Percentiles rank a stretch among this genome's conserved stretches.
These are phyloP conservation scores for Leucopsar rothschildi DNA, from an alignment of 2,113 vertebrate genomes.

Conservation along the genomic window DNA sequence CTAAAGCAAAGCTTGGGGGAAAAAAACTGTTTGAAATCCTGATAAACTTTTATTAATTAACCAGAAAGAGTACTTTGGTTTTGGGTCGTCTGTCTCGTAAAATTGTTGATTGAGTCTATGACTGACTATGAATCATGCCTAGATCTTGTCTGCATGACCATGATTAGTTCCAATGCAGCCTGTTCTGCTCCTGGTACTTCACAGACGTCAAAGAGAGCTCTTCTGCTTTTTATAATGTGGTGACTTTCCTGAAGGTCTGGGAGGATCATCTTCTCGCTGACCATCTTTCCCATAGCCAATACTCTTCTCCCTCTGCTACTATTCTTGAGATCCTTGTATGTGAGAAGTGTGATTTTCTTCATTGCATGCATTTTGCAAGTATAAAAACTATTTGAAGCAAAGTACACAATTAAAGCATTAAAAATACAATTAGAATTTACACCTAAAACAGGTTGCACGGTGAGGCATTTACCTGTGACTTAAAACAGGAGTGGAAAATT, in stretches of 20 bases:
- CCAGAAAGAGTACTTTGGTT: background rate
- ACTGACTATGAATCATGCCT: background rate
- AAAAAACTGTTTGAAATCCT: background rate
- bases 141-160: background rate
- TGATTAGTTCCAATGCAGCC: background rate
- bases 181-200: background rate
- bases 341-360: background rate
- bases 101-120: background rate
- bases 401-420: background rate
- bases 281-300: background rate
- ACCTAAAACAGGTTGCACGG: background rate
- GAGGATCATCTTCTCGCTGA: background rate
- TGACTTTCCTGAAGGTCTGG: background rate
- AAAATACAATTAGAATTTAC: background rate
- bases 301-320: background rate
- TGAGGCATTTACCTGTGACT: background rate
- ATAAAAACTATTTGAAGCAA: background rate
- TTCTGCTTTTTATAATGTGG: background rate
- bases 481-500: background rate
- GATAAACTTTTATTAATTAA: background rate
- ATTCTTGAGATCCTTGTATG: background rate
- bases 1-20: background rate
- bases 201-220: background rate
- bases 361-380: background rate
- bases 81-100: background rate